Base-by-base conservation (phyloP, 92 coral and sea anemone genomes). In the Palythoa grandis region DNA sequence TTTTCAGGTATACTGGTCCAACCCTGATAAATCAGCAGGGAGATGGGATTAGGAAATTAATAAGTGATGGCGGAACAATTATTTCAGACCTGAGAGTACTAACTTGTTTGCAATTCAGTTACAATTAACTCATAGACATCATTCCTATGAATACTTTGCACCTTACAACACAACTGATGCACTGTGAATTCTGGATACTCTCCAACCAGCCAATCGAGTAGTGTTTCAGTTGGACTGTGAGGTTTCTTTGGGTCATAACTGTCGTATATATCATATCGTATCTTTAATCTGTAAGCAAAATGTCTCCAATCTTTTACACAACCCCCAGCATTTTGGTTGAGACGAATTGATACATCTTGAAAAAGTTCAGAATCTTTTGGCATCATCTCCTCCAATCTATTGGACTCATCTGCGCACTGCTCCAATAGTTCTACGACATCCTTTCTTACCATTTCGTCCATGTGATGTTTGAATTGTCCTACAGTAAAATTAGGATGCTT, bases 121-220 rank as follows among this genome's bases (percentile, higher is more conserved):
- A 20, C 12, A 70, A 80, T 80, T 66, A 20, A 19, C 15, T 66
- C 85, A 47, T 20, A 23, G 40, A 80, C 79, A 53, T 87, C 89
- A 52, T 52, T 87, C 72, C 89, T 87, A 2, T 78, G 77, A 48
- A 87, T 87, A 24, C 39, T 50, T 69, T 78, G 70, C 40, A 78
- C 35, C 39, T 35, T 23, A 24, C 16, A 20, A 54, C 84, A 70
- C 22, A 87, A 15, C 40, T 68, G 60, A 15, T n/a, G 58, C 50
- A 87, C 89, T 78, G 89, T 78, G 76, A 65, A 77, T 22, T 70
- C 38, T 5, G 77, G 56, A 0, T n/a, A 14, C 13, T 0, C 35
- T 54, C 22, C 50, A 43, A 17, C 7, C 40, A 87, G 83, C 89
- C 89, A 87, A 1, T 78, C 73, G 8, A 87, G 85, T 20, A 87